Conservation (phyloP, 1,140 invertebrate genomes). For the Drosophila ohnishii region DNA sequence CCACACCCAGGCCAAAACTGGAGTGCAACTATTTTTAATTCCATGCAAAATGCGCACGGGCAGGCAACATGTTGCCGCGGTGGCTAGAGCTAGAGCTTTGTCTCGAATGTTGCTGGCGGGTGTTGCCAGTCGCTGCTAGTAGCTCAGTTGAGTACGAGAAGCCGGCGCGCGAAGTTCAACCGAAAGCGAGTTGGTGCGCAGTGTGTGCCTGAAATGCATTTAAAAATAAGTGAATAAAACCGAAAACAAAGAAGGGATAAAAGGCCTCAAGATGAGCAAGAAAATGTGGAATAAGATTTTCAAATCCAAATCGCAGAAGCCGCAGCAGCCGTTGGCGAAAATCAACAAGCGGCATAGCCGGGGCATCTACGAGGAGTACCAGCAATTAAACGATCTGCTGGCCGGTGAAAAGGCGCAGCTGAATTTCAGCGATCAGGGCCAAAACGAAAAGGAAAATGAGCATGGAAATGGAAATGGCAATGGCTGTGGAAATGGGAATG, state of each 20-base stretch:
- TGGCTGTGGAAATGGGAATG: conserved; percentile 35
- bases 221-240: conserved; percentile 43
- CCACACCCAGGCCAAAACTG: conserved; percentile 60
- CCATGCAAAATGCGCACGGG: conserved; percentile 60
- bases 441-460: conserved; percentile 60
- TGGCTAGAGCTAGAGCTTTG: conserved; percentile 17
- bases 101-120: conserved; percentile 33
- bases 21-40: conserved; percentile 77
- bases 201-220: conserved; percentile 23
- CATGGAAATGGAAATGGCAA: conserved; percentile 44
- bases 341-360: conserved; percentile 78
- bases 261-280: conserved; percentile 68
- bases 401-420: conserved; percentile 47
- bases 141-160: conserved; percentile 49
- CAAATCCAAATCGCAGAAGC: conserved; percentile 74
- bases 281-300: conserved; percentile 83
- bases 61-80: conserved; percentile 64
- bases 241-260: conserved; percentile 3
- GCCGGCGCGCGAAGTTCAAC: conserved; percentile 58
- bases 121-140: conserved; percentile 18
- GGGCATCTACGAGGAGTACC: conserved; percentile 75
- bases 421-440: conserved; percentile 20
- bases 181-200: background rate
- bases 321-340: conserved; percentile 58
- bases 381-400: conserved; percentile 68